Conservation (phyloP, 2,888 invertebrate species). For the Gandaritis pyraliata region DNA sequence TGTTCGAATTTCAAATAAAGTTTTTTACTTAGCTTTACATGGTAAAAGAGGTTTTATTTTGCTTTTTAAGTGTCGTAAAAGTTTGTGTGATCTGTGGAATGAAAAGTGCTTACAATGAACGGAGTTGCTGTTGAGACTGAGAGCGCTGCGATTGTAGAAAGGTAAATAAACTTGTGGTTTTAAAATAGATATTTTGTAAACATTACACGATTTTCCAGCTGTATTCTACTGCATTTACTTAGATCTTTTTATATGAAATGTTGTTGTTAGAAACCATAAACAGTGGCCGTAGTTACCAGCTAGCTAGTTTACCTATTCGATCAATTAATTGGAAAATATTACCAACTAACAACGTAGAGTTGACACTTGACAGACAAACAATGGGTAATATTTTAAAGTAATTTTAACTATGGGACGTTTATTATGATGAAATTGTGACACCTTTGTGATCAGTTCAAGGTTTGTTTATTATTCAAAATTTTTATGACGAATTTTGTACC, state of each 20-base stretch:
- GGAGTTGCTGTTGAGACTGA: conserved; percentile 26
- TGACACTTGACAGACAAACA: background rate
- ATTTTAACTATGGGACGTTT: background rate
- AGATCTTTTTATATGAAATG: conserved; percentile 16
- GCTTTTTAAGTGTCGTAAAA: conserved; percentile 21
- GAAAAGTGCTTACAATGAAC: conserved; percentile 28
- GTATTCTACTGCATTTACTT: conserved; percentile 17
- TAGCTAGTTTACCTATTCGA: too few relatives aligned
- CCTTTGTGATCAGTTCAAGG: background rate
- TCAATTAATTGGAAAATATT: too few relatives aligned
- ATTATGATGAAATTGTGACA: background rate
- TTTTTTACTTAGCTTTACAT: conserved; percentile 16
- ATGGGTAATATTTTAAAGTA: background rate
- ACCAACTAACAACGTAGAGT: too few relatives aligned
- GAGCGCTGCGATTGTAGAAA: conserved; percentile 26
- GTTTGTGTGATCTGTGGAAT: conserved; percentile 13
- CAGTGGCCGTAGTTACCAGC: background rate
- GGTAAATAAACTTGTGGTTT: conserved; percentile 24
- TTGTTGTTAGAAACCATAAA: background rate
- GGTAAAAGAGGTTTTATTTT: conserved; percentile 16
- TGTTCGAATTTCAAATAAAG: conserved; percentile 27
- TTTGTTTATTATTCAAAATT: background rate
- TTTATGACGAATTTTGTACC: background rate
- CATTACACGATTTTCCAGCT: conserved; percentile 21
- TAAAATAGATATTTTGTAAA: conserved; percentile 30